phyloP scores from a whole-genome alignment of 2,113 vertebrate species.

The Malurus elegans region DNA sequence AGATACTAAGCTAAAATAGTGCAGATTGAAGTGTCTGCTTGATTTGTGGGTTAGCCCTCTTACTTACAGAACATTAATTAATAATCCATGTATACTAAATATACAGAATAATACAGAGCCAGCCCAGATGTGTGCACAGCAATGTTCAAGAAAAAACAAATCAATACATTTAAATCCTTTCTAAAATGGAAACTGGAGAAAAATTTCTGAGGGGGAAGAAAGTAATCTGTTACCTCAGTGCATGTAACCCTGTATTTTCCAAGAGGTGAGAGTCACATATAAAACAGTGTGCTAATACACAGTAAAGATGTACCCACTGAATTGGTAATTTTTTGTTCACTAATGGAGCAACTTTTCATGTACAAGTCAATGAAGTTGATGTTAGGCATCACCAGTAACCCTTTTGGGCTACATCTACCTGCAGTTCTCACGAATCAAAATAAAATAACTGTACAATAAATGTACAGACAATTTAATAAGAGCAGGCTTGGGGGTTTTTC shows the following conservation, averaged over 20 bases:
- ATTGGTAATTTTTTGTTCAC: not conserved
- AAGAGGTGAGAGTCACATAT: not conserved
- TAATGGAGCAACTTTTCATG: not conserved
- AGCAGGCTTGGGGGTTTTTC: accelerated
- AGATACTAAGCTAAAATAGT: not conserved
- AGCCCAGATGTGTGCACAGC: not conserved
- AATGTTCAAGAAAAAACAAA: not conserved
- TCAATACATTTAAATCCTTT: not conserved
- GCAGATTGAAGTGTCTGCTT: not conserved
- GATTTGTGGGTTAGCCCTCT: not conserved
- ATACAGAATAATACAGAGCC: not conserved
- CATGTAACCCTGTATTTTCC: not conserved
- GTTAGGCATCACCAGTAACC: not conserved
- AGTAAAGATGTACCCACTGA: not conserved
- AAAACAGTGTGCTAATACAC: not conserved
- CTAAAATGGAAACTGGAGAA: not conserved
- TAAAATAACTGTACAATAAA: not conserved
- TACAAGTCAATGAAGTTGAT: not conserved
- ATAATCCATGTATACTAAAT: not conserved
- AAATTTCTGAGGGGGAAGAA: not conserved
- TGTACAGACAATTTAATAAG: not conserved
- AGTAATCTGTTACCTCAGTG: not conserved
- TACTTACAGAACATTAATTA: not conserved
- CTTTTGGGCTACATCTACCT: not conserved
- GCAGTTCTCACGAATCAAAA: not conserved